Evolutionary conservation across 2,113 vertebrate genomes (phyloP).

Genomic region (Ancistrus triradiatus): DNA sequence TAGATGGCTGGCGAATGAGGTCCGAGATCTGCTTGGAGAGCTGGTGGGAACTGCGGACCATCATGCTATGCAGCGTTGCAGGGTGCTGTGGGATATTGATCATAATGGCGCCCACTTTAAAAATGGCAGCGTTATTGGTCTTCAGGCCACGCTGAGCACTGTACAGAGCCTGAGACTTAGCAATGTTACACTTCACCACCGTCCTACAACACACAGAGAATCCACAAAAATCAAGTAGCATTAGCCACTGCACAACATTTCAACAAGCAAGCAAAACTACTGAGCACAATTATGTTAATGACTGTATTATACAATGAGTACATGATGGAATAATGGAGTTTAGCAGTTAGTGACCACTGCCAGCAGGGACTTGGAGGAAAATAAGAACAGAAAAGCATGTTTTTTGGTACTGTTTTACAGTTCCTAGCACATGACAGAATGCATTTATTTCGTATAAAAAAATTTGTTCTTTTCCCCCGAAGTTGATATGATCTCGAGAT

Average conservation of each 20-base stretch:
- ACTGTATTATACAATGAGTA: too few relatives aligned
- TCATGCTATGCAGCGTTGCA: conserved; percentile 96
- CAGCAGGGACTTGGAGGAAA: too few relatives aligned
- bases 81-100: conserved; percentile 98
- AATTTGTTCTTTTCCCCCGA: too few relatives aligned
- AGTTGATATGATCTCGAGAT: too few relatives aligned
- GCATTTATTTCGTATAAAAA: too few relatives aligned
- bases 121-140: conserved; percentile 91
- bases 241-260: not conserved
- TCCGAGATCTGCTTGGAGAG: conserved; percentile 98
- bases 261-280: not conserved
- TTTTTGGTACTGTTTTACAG: too few relatives aligned
- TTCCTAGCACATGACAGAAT: too few relatives aligned
- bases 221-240: not conserved
- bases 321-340: too few relatives aligned
- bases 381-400: too few relatives aligned
- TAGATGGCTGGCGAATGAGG: conserved; percentile 93
- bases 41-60: conserved; percentile 98
- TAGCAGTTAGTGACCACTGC: too few relatives aligned
- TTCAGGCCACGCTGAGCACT: conserved; percentile 91
- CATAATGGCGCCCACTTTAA: conserved; percentile 93
- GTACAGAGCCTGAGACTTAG: conserved; percentile 96
- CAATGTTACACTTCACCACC: conserved; percentile 98
- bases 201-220: conserved; percentile 77
- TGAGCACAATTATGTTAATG: too few relatives aligned